A percentile compares a stretch with the other conserved stretches of the same genome.
Evolutionary conservation across 2,797 vertebrate genomes (phyloP).

Genomic region (Amphiprion clarkii): DNA sequence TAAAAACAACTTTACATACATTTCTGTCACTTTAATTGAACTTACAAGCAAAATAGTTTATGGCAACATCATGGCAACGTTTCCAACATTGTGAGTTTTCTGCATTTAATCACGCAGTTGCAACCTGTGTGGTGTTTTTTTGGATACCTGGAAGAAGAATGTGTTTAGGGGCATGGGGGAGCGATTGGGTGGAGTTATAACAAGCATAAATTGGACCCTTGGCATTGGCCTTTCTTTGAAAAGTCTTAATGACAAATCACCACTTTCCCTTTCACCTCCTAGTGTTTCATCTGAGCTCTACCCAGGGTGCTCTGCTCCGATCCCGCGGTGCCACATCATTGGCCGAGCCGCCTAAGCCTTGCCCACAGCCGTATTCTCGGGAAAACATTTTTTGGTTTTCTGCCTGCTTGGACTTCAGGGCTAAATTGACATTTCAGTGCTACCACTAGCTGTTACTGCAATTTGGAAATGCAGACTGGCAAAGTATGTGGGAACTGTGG

Average conservation of each 20-base stretch:
- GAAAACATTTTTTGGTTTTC: conserved; percentile 69
- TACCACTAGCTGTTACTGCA: conserved; percentile 31
- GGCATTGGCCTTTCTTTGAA: conserved; percentile 81
- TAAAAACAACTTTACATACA: conserved; percentile 18
- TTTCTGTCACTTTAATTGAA: conserved; percentile 31
- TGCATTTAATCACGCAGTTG: conserved; percentile 42
- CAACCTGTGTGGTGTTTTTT: conserved; percentile 41
- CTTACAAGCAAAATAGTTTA: conserved; percentile 10
- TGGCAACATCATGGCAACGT: conserved; percentile 17
- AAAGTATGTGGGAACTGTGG: conserved; percentile 50
- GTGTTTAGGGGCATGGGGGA: conserved; percentile 60
- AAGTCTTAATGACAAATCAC: conserved; percentile 86
- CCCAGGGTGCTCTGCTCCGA: conserved; percentile 71
- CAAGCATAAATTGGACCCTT: conserved; percentile 81
- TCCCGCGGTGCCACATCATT: conserved; percentile 70
- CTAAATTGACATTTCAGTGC: conserved; percentile 47
- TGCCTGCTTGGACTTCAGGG: conserved; percentile 61
- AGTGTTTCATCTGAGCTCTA: conserved; percentile 78
- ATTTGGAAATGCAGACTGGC: conserved; percentile 55
- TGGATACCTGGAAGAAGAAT: conserved; percentile 55
- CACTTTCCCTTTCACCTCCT: conserved; percentile 83
- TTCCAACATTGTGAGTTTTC: conserved; percentile 24
- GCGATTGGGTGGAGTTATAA: conserved; percentile 71
- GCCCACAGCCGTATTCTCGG: conserved; percentile 69
- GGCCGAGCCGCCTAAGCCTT: conserved; percentile 65